Percentiles rank a stretch among this genome's conserved stretches.
Evolutionary conservation across 1,140 invertebrate species (phyloP).

Genomic region (Zaprionus taronus): DNA sequence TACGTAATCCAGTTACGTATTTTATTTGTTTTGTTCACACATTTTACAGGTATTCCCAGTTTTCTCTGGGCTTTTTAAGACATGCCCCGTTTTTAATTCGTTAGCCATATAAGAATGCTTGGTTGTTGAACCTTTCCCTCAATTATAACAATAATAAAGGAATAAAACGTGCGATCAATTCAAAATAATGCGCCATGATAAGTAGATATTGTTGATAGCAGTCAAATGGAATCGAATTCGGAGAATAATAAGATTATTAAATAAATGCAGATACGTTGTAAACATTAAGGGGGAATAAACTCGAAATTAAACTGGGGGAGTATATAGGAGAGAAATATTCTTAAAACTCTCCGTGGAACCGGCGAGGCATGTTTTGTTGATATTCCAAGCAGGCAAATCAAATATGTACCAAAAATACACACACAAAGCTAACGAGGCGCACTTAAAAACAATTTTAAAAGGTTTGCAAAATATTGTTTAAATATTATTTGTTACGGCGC

Average conservation of each 20-base stretch:
- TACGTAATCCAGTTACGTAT: background rate
- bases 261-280: background rate
- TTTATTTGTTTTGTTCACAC: background rate
- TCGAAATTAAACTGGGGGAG: background rate
- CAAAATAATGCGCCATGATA: conserved; percentile 6
- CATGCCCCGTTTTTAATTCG: background rate
- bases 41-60: background rate
- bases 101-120: background rate
- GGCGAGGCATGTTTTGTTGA: conserved; percentile 23
- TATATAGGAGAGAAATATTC: conserved; percentile 10
- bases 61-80: background rate
- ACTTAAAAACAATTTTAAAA: conserved; percentile 72
- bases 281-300: background rate
- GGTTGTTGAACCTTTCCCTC: conserved; percentile 1
- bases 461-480: conserved; percentile 75
- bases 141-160: conserved; percentile 3
- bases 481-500: conserved; percentile 73
- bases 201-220: background rate
- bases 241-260: background rate
- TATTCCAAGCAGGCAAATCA: conserved; percentile 32
- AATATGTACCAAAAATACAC: conserved; percentile 48
- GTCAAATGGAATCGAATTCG: background rate
- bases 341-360: conserved; percentile 9
- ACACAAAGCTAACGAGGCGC: conserved; percentile 28
- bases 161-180: background rate